Conservation (phyloP, 2,888 invertebrate genomes). For the Acholoe squamosa region DNA sequence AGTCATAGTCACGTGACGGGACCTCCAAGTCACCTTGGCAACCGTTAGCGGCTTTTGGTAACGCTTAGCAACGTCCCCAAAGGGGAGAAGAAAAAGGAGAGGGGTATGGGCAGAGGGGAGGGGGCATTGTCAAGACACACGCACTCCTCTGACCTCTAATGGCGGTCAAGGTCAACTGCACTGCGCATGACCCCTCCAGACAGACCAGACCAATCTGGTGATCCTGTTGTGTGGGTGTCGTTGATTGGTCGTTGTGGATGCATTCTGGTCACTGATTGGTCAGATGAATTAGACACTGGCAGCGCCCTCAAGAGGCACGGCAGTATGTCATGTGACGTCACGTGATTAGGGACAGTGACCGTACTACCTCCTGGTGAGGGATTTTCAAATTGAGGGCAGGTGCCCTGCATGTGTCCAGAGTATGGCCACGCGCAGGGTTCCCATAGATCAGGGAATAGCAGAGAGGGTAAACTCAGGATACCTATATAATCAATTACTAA, state of each 20-base stretch:
- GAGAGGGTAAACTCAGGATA: too few species aligned
- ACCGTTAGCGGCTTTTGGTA: slow-evolving; percentile 14
- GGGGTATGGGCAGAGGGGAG: not conserved
- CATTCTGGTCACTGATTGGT: not conserved
- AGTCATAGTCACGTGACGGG: slow-evolving; percentile 33
- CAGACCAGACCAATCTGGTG: not conserved
- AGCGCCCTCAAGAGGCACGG: not conserved
- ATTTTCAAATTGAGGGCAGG: not conserved
- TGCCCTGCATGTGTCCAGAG: not conserved
- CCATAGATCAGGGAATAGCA: too few species aligned
- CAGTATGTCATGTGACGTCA: not conserved
- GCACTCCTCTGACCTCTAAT: not conserved
- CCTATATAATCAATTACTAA: too few species aligned
- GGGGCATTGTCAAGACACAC: slow-evolving; percentile 17
- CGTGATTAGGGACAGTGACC: not conserved
- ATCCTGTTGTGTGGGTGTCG: not conserved
- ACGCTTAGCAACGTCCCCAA: slow-evolving; percentile 33
- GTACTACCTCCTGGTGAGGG: not conserved
- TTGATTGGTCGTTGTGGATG: slow-evolving; percentile 9
- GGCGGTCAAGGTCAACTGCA: not conserved
- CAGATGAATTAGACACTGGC: not conserved
- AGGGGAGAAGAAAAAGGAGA: not conserved
- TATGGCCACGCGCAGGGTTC: too few species aligned
- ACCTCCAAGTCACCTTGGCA: slow-evolving; percentile 5
- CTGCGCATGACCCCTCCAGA: not conserved